Evolutionary conservation across 2,888 invertebrate species (phyloP).

Genomic region (Trichogramma evanescens): DNA sequence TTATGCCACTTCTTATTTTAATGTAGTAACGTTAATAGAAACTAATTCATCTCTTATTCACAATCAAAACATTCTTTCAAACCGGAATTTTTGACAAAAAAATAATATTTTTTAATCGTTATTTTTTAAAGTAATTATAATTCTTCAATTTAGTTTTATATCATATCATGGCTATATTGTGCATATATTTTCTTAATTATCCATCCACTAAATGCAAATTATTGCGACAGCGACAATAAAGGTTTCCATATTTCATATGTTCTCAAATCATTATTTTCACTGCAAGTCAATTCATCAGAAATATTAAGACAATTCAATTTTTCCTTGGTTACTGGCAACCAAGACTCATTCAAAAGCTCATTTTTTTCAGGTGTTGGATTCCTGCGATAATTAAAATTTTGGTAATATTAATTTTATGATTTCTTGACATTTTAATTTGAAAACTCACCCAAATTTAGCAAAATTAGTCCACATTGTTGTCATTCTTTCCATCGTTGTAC

Average conservation of each 20-base stretch:
- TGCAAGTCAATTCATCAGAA: constrained; percentile 20
- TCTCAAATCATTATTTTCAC: constrained; percentile 18
- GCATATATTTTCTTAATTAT: too few relatives aligned
- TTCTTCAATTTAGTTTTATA: too few relatives aligned
- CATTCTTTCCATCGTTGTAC: constrained; percentile 28
- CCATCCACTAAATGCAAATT: too few relatives aligned
- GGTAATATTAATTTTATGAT: background rate
- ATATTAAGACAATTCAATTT: constrained; percentile 30
- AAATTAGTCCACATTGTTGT: constrained; percentile 38
- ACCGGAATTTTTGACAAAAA: too few relatives aligned
- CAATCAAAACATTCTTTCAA: too few relatives aligned
- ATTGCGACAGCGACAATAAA: background rate
- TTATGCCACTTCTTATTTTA: too few relatives aligned
- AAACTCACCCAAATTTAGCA: constrained; percentile 34
- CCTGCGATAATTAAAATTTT: constrained; percentile 17
- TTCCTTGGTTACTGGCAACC: constrained; percentile 26
- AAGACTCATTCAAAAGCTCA: constrained; percentile 24
- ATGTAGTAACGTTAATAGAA: too few relatives aligned
- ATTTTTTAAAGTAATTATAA: too few relatives aligned
- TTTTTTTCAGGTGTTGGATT: constrained; percentile 32
- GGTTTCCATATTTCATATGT: constrained; percentile 26
- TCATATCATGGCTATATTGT: too few relatives aligned
- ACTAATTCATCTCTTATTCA: too few relatives aligned
- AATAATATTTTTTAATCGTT: too few relatives aligned
- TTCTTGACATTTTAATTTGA: background rate